These are phyloP conservation scores for Cochlearius cochlearius DNA, from an alignment of 2,113 vertebrate species.

Conservation along the genomic window DNA sequence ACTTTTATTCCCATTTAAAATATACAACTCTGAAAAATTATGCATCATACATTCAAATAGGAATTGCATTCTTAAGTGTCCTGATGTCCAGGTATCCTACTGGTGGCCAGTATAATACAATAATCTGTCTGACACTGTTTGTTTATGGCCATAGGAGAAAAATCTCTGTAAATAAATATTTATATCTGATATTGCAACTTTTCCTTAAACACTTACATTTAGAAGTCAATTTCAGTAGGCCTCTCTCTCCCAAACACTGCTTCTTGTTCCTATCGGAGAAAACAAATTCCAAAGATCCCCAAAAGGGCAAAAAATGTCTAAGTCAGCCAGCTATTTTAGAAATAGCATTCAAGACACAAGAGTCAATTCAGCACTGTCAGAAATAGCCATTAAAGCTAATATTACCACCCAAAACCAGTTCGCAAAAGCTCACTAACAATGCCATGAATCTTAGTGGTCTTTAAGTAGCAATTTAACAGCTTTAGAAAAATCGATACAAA, in stretches of 20 bases:
- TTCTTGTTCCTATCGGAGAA: background rate
- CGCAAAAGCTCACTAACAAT: background rate
- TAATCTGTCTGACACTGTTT: background rate
- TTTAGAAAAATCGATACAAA: background rate
- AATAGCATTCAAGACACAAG: background rate
- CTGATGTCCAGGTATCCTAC: background rate
- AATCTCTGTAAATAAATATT: background rate
- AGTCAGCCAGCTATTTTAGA: background rate
- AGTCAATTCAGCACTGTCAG: background rate
- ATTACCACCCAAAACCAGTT: background rate
- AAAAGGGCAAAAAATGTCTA: background rate
- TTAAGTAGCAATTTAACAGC: background rate
- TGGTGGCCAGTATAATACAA: background rate
- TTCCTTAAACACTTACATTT: conserved; percentile 4
- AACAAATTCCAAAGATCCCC: background rate
- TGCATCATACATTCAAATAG: conserved; percentile 38
- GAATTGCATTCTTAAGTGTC: conserved; percentile 3
- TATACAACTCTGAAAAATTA: conserved; percentile 46
- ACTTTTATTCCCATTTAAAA: conserved; percentile 59
- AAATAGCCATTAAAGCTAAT: background rate
- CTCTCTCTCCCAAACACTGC: background rate
- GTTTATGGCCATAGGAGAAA: background rate
- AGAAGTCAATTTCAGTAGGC: background rate
- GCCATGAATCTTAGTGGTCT: background rate
- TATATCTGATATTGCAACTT: background rate